Base-by-base conservation (phyloP, 2,888 invertebrate species). In the Acrobasis consociella region DNA sequence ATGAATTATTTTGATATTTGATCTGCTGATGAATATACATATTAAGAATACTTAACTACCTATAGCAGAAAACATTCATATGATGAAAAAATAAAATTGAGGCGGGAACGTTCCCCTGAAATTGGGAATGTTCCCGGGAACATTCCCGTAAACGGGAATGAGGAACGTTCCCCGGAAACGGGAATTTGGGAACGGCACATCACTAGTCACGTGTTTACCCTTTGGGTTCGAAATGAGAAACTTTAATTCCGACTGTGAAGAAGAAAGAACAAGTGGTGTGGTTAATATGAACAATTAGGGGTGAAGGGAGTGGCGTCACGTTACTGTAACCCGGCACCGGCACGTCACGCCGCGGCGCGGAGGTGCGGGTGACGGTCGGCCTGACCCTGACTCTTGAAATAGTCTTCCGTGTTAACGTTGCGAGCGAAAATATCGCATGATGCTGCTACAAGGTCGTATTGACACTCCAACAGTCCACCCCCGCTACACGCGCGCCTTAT, bases 311-410 rank as follows among this genome's bases (percentile, higher is more conserved):
- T 74, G 72, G 76, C 74, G 74, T 82, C 75, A 76, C 70, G 65
- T 84, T 81, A 77, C 81, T 72, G 87, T 83, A 85, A 86, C 78
- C 80, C 74, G 85, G 87, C 76, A 83, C 83, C 78, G 75, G 73
- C 72, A 72, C 80, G 83, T 82, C 77, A 79, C 67, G 69, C 69
- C 67, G 67, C 69, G 68, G 68, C 67, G 69, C 77, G 82, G 81
- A 81, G 81, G 82, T 78, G 82, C 81, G 83, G 83, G 86, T 82
- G 85, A 82, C 83, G 85, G 86, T 83, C 82, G 83, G 78, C 78
- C 72, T 75, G 91, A 81, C 92, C 91, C 90, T 93, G 91, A 91
- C 91, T 91, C 93, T 91, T 92, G 91, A 92, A 92, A 92, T 92
- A 92, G 92, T 91, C 92, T 91, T 92, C 92, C 92, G 92, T 88